These are phyloP conservation scores for Andrena marginata DNA, from an alignment of 2,888 invertebrate genomes.

Conservation along the genomic window DNA sequence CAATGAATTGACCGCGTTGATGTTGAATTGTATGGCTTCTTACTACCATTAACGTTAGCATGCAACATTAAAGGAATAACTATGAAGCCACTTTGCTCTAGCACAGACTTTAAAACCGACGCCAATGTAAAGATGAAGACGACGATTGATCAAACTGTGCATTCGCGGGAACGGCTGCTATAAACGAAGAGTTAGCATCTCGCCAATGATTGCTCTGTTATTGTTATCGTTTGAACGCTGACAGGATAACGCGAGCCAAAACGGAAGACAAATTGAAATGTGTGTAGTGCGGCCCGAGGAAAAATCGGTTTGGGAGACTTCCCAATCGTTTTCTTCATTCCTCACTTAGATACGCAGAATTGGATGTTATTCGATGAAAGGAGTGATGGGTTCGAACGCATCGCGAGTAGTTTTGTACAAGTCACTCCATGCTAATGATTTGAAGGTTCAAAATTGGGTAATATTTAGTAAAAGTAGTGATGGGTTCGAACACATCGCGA, in stretches of 20 bases:
- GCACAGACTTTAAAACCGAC: constrained; percentile 81
- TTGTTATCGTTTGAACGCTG: background rate
- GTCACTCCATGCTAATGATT: too few species aligned
- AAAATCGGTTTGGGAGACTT: too few species aligned
- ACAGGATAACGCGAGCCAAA: background rate
- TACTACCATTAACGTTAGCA: constrained; percentile 65
- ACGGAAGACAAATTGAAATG: background rate
- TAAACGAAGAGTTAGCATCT: background rate
- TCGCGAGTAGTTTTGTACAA: too few species aligned
- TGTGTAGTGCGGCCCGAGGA: background rate
- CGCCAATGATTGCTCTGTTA: background rate
- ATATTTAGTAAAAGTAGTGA: too few species aligned
- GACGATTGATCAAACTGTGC: constrained; percentile 82
- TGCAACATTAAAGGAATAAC: constrained; percentile 74
- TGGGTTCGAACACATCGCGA: too few species aligned
- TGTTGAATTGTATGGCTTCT: constrained; percentile 68
- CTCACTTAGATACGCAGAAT: too few species aligned
- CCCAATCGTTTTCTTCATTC: too few species aligned
- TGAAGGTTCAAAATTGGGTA: too few species aligned
- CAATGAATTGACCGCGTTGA: too few species aligned
- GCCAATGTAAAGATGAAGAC: constrained; percentile 58
- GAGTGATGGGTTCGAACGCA: too few species aligned
- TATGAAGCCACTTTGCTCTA: constrained; percentile 72
- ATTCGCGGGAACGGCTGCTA: background rate
- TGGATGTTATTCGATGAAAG: too few species aligned